Base-by-base conservation (phyloP, 2,113 vertebrate species). In the Chaetura pelagica region DNA sequence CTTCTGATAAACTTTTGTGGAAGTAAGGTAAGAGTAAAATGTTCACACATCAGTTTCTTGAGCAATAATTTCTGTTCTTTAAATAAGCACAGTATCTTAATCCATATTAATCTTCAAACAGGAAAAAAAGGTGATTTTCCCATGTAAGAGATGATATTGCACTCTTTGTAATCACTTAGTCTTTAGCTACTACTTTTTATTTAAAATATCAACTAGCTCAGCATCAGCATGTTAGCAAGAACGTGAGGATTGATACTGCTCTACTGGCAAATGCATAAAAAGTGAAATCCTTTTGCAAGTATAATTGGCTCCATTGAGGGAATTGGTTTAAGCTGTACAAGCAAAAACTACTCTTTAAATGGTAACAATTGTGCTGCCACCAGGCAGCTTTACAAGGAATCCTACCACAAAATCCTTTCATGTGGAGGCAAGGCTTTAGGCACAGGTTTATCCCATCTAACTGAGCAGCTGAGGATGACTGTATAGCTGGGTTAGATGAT, bases 361-460 rank as follows among this genome's bases (percentile, higher is more conserved):
- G 55, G 51, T 85, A 77, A 76, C 54, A 82, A 57, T 55, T 93
- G 49, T 8, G 2, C 49, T 95, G 54, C 87, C 44, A 87, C 62
- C 11, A 94, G 62, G 44, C 66, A 94, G 72, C 67, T 73, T 84
- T 80, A 58, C 0, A 1, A 54, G 48, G 64, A 48, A 68, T 62
- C 34, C 57, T 75, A 61, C 30, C 73, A 57, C 73, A 90, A 88
- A 91, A 64, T 35, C 64, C 48, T 89, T 89, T 87, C 73, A 75
- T 63, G 57, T 59, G 26, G 42, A 74, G 67, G 29, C 29, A 68
- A 81, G n/a, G 34, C 68, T 92, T 89, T 89, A 90, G 38, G 58
- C 80, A 90, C 76, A 89, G 90, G 86, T 94, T 92, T 95, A 63
- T 90, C 38, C 52, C 48, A 67, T 92, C 38, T 89, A 42, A 59